Percentiles rank a stretch among this genome's conserved stretches.
Evolutionary conservation across 2,797 vertebrate species (phyloP).

Genomic region (Dromococcyx pavoninus): DNA sequence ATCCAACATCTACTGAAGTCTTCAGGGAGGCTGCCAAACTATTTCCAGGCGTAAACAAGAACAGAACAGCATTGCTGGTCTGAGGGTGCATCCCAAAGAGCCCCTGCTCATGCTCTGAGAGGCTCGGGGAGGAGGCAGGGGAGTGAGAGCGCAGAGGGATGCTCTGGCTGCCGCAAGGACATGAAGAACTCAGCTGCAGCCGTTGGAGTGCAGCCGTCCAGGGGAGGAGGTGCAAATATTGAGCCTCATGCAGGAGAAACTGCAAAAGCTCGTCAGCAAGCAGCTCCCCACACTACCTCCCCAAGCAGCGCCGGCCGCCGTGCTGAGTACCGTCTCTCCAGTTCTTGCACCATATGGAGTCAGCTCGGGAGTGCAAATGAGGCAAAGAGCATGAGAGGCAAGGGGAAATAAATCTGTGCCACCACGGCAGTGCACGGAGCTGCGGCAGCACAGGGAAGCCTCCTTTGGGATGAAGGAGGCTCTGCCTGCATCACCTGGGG

Average conservation of each 20-base stretch:
- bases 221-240: conserved; percentile 4
- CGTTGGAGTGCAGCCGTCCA: rapidly evolving
- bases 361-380: background rate
- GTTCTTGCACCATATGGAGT: conserved; percentile 31
- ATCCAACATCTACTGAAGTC: background rate
- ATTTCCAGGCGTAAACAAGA: background rate
- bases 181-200: background rate
- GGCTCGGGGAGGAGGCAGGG: background rate
- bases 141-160: rapidly evolving
- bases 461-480: rapidly evolving
- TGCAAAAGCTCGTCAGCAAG: background rate
- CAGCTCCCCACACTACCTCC: background rate
- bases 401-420: conserved; percentile 25
- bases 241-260: background rate
- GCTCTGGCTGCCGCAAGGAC: background rate
- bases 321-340: background rate
- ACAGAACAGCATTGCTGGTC: background rate
- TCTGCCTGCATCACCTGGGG: background rate
- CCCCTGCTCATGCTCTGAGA: rapidly evolving
- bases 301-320: background rate
- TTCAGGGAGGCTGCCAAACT: background rate
- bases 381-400: background rate
- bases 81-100: background rate
- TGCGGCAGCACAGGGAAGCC: background rate
- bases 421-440: background rate